phyloP scores from a whole-genome alignment of 2,888 invertebrate genomes.

The Notodonta ziczac region DNA sequence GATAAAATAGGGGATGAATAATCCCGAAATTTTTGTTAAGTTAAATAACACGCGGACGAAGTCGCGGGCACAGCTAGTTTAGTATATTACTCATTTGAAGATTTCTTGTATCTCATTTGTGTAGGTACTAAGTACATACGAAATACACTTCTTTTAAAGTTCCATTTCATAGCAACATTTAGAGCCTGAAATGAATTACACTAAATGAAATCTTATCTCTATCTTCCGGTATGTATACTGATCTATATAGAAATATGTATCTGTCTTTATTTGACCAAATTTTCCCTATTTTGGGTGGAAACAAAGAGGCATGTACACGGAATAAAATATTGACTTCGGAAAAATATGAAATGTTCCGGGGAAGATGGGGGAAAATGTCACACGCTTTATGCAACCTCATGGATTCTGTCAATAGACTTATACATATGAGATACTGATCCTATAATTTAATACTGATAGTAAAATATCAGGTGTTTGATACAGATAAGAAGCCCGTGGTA shows the following conservation, averaged over 20 bases:
- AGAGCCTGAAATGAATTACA: too few species aligned
- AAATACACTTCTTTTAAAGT: too few species aligned
- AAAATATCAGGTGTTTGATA: constrained; percentile 6
- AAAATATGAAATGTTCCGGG: constrained; percentile 26
- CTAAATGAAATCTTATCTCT: not conserved
- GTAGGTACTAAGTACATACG: too few species aligned
- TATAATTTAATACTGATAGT: not conserved
- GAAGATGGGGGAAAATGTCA: constrained; percentile 31
- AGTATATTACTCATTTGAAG: too few species aligned
- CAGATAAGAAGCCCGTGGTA: not conserved
- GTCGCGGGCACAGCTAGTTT: too few species aligned
- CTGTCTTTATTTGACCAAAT: constrained; percentile 1
- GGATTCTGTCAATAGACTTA: not conserved
- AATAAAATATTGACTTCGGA: constrained; percentile 15
- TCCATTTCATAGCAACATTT: too few species aligned
- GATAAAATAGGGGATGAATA: too few species aligned
- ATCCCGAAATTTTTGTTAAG: too few species aligned
- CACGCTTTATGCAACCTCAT: constrained; percentile 8
- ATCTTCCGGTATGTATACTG: not conserved
- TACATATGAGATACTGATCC: not conserved
- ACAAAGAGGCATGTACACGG: constrained; percentile 12
- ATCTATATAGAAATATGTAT: not conserved
- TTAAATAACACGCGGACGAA: too few species aligned
- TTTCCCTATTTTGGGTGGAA: constrained; percentile 5
- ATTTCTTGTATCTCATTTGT: too few species aligned